A percentile compares a stretch with the other conserved stretches of the same genome.
phyloP scores from a whole-genome alignment of 2,888 invertebrate genomes.

The Hedya salicella region DNA sequence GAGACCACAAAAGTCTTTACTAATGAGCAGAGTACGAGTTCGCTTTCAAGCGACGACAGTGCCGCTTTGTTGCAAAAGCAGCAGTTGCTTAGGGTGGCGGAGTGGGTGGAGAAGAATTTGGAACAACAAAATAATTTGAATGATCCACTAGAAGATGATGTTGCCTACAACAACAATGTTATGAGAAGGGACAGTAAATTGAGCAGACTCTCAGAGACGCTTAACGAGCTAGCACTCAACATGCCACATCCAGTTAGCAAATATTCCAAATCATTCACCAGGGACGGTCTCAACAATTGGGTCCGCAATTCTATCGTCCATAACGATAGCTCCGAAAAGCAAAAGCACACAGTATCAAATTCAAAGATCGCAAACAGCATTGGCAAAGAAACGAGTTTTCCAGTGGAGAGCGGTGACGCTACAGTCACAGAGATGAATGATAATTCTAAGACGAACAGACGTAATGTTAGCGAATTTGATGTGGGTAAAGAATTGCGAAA shows the following conservation, averaged over 20 bases:
- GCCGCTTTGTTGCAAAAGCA: conserved; percentile 85
- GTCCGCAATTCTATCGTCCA: conserved; percentile 59
- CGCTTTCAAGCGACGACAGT: conserved; percentile 81
- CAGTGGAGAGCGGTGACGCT: conserved; percentile 71
- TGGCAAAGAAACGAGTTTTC: conserved; percentile 77
- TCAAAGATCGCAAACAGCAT: conserved; percentile 64
- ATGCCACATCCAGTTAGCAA: conserved; percentile 82
- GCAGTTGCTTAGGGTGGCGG: conserved; percentile 89
- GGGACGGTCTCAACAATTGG: conserved; percentile 67
- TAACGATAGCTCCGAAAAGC: conserved; percentile 56
- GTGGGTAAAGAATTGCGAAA: conserved; percentile 62
- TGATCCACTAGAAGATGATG: conserved; percentile 76
- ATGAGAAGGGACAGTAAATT: conserved; percentile 71
- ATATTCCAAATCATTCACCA: conserved; percentile 68
- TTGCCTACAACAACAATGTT: conserved; percentile 64
- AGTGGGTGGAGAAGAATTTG: conserved; percentile 90
- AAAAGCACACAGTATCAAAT: conserved; percentile 51
- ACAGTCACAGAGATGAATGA: conserved; percentile 71
- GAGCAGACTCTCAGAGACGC: conserved; percentile 71
- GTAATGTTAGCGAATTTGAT: conserved; percentile 55
- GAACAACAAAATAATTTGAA: conserved; percentile 79
- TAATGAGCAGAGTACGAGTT: conserved; percentile 81
- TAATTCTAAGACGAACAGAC: conserved; percentile 58
- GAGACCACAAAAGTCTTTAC: conserved; percentile 76
- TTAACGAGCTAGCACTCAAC: conserved; percentile 77